phyloP scores from a whole-genome alignment of 53 echinoderm and acorn worm genomes.

The Arbacia lixula region DNA sequence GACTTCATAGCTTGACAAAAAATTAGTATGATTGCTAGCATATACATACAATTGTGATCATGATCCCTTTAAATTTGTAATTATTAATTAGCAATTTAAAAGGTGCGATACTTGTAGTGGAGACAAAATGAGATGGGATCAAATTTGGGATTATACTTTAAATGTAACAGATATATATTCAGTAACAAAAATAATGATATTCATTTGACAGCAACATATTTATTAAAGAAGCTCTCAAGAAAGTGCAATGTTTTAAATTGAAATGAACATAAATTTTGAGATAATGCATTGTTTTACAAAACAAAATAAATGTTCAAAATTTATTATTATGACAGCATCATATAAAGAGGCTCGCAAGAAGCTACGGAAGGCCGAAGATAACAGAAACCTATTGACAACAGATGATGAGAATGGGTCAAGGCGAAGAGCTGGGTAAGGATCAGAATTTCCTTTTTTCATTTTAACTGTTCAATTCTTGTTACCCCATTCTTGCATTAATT shows the following conservation, averaged over 20 bases:
- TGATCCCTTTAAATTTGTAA: too few species aligned
- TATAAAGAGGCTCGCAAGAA: background rate
- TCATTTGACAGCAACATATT: background rate
- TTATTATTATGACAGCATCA: background rate
- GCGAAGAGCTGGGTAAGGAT: background rate
- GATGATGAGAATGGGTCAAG: background rate
- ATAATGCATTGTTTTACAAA: background rate
- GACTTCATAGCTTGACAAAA: background rate
- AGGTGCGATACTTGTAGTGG: too few species aligned
- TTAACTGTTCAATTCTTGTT: too few species aligned
- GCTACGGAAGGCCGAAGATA: background rate
- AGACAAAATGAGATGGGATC: too few species aligned
- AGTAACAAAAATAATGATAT: background rate
- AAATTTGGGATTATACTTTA: background rate
- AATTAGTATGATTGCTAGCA: background rate
- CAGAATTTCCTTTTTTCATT: too few species aligned
- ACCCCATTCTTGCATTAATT: too few species aligned
- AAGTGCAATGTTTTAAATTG: background rate
- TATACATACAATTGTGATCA: background rate
- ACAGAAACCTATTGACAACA: background rate
- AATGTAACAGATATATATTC: background rate
- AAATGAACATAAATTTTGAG: background rate
- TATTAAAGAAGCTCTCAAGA: background rate
- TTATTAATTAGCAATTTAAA: too few species aligned
- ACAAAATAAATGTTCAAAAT: background rate